Evolutionary conservation across 2,113 vertebrate genomes (phyloP), one percentile per base, ranked within the genome.

Genomic region (Crotalus horridus): DNA sequence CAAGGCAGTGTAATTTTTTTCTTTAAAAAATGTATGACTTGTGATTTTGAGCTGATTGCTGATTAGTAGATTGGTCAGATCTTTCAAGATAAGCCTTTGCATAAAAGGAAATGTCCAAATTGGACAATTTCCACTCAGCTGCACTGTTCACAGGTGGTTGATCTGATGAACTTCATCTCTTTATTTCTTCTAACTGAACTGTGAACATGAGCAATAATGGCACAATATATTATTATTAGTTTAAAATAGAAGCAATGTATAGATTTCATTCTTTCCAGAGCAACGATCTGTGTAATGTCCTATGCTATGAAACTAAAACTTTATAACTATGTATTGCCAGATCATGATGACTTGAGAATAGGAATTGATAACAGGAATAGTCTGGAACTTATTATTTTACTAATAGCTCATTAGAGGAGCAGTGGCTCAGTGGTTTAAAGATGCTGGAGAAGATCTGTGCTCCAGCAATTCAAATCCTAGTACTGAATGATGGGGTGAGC

Each of bases 221-320:
- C 48, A 48, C 59, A 88, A 93, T 48, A 54, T 39, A 48, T 24
- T n/a, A 81, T 43, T 55, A 58, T 91, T 53, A 46, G 39, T 90
- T 91, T 94, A 86, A 93, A 91, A 88, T 43, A 55, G 92, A 90
- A 93, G 86, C 17, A n/a, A 5, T 89, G 20, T 88, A 39, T 48
- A 58, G 17, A 58, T 85, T 89, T 91, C 58, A 13, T 54, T 3
- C 87, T 86, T 93, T 91, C 29, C 48, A 91, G 89, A 89, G 58
- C 74, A 61, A 48, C n/a, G 39, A 92, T 94, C 89, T 93, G n/a
- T 69, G 59, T 91, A 89, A 93, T 89, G 69, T 0, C 0, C 43
- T 89, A 33, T 87, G 81, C 58, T 56, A 87, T 6, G 89, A 12
- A 90, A n/a, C 81, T 90, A 90, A 81, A 46, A 48, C 29, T 90